Conservation (phyloP, 2,113 vertebrate genomes). For the Tylochromis polylepis region DNA sequence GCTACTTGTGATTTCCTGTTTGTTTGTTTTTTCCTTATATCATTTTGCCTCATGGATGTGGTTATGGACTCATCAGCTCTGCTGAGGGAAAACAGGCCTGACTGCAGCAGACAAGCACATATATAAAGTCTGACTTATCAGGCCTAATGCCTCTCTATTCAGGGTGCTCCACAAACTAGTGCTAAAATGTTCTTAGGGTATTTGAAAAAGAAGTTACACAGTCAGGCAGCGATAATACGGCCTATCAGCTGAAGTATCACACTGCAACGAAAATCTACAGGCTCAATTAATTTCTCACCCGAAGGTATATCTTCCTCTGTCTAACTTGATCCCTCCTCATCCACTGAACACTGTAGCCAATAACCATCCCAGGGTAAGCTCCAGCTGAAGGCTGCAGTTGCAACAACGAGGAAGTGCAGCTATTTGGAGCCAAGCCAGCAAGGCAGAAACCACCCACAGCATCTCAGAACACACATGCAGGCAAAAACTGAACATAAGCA, state of each 20-base stretch:
- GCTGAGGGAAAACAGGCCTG: constrained; percentile 11
- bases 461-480: neutral
- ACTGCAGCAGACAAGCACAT: constrained; percentile 16
- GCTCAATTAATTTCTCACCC: constrained; percentile 53
- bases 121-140: constrained; percentile 28
- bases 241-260: neutral
- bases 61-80: constrained; percentile 43
- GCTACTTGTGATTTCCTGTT: constrained; percentile 62
- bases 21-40: constrained; percentile 39
- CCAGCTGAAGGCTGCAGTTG: constrained; percentile 13
- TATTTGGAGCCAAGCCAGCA: constrained; percentile 20
- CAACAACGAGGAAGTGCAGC: constrained; percentile 1
- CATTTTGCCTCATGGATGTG: constrained; percentile 3
- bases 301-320: constrained; percentile 1
- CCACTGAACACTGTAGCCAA: neutral
- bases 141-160: constrained; percentile 26
- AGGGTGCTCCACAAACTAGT: neutral
- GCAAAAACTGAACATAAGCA: neutral
- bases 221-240: neutral
- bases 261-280: constrained; percentile 24
- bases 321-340: constrained; percentile 22
- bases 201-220: constrained; percentile 1
- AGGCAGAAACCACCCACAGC: constrained; percentile 7
- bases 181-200: constrained; percentile 17
- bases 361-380: constrained; percentile 28